Evolutionary conservation across 1,140 invertebrate species (phyloP).

Genomic region (Globodera ellingtonae): DNA sequence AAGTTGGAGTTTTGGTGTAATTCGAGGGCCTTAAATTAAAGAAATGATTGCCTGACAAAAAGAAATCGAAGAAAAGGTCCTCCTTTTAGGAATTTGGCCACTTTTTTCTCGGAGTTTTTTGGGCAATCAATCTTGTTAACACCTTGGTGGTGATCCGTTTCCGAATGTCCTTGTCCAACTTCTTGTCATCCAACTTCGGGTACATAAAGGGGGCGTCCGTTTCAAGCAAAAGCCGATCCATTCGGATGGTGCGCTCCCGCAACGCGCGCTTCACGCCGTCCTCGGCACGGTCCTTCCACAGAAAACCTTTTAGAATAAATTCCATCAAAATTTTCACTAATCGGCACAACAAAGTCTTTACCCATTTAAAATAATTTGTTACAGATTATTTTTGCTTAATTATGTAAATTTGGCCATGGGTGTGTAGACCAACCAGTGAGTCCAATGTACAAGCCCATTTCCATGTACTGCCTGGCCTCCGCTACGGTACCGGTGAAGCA

Average conservation of each 20-base stretch:
- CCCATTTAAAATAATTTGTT: background rate
- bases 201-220: slow-evolving; percentile 94
- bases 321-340: background rate
- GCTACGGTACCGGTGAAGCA: slow-evolving; percentile 87
- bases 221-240: slow-evolving; percentile 83
- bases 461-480: slow-evolving; percentile 82
- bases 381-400: too few relatives aligned
- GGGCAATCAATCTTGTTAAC: background rate
- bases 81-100: too few relatives aligned
- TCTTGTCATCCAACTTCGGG: slow-evolving; percentile 88
- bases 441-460: slow-evolving; percentile 83
- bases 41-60: slow-evolving; percentile 28
- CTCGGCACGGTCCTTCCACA: slow-evolving; percentile 91
- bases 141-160: slow-evolving; percentile 79
- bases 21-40: slow-evolving; percentile 67
- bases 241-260: slow-evolving; percentile 77
- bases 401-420: too few relatives aligned
- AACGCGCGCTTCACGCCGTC: slow-evolving; percentile 82
- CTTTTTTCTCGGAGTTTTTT: too few relatives aligned
- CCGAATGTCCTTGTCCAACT: slow-evolving; percentile 82
- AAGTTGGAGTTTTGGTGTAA: slow-evolving; percentile 82
- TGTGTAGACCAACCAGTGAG: slow-evolving; percentile 73
- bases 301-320: slow-evolving; percentile 72
- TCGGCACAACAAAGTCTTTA: background rate
- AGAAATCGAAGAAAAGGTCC: slow-evolving; percentile 11